phyloP scores from a whole-genome alignment of 2,113 vertebrate genomes.

The Gorilla gorilla region DNA sequence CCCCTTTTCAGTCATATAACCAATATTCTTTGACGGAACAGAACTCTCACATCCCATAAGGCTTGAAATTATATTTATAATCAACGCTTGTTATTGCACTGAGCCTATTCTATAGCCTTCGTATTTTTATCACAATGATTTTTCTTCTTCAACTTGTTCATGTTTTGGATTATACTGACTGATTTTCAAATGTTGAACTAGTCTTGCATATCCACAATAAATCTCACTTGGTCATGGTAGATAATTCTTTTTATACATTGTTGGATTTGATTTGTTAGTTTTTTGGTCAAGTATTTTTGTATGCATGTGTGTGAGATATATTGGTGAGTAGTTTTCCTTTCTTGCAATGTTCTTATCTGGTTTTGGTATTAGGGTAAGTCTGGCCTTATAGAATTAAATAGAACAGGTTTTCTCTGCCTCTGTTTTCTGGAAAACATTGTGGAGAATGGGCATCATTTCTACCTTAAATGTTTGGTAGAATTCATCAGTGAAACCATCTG shows the following conservation, averaged over 20 bases:
- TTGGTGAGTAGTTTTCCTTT: neutral
- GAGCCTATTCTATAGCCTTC: neutral
- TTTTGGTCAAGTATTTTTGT: neutral
- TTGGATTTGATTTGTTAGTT: neutral
- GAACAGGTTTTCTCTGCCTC: neutral
- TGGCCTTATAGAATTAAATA: neutral
- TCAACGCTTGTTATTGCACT: neutral
- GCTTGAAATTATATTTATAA: neutral
- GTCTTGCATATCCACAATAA: neutral
- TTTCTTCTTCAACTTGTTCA: neutral
- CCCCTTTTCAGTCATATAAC: neutral
- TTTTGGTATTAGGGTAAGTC: neutral
- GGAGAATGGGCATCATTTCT: neutral
- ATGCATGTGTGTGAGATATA: neutral
- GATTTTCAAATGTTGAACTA: neutral
- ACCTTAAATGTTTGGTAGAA: neutral
- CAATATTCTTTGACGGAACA: neutral
- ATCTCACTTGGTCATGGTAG: neutral
- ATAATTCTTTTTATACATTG: neutral
- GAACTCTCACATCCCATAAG: neutral
- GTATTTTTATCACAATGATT: neutral
- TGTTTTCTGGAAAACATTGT: neutral
- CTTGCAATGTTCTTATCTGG: neutral
- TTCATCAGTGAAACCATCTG: neutral
- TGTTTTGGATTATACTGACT: neutral